phyloP scores from a whole-genome alignment of 92 coral and sea anemone genomes.

The Ricordea florida region DNA sequence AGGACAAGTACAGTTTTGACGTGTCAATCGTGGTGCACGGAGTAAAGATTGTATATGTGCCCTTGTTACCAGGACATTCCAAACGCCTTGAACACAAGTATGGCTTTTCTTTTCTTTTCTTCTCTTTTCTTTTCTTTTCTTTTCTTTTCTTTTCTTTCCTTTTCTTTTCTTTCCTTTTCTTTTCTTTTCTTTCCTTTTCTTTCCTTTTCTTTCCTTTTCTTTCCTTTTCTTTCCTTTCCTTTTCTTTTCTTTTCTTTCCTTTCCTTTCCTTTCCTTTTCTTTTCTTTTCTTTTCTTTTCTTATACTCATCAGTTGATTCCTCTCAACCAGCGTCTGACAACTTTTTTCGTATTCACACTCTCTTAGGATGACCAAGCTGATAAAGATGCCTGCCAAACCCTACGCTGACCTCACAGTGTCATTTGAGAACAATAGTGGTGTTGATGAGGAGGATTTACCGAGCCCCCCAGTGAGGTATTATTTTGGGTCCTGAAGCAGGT shows the following conservation, averaged over 20 bases:
- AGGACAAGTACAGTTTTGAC: slow-evolving; percentile 83
- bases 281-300: not conserved
- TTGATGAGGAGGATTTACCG: slow-evolving; percentile 85
- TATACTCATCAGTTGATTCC: not conserved
- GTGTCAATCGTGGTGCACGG: slow-evolving; percentile 94
- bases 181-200: not conserved
- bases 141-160: not conserved
- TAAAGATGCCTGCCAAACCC: slow-evolving; percentile 67
- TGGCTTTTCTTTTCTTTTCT: not conserved
- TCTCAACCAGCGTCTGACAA: not conserved
- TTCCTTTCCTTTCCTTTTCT: not conserved
- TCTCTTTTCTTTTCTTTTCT: not conserved
- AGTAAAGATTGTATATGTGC: slow-evolving; percentile 87
- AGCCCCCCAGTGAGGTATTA: slow-evolving; percentile 92
- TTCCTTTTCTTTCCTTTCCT: not conserved
- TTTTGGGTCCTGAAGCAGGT: slow-evolving; percentile 22
- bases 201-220: not conserved
- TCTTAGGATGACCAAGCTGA: slow-evolving; percentile 70
- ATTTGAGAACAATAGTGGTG: slow-evolving; percentile 69
- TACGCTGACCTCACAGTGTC: slow-evolving; percentile 92
- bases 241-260: not conserved
- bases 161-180: not conserved
- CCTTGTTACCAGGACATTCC: slow-evolving; percentile 89
- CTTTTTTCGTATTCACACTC: not conserved
- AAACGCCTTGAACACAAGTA: slow-evolving; percentile 89